A percentile compares a stretch with the other conserved stretches of the same genome.
Conservation (phyloP, 2,797 vertebrate species). For the Hippoglossus hippoglossus region DNA sequence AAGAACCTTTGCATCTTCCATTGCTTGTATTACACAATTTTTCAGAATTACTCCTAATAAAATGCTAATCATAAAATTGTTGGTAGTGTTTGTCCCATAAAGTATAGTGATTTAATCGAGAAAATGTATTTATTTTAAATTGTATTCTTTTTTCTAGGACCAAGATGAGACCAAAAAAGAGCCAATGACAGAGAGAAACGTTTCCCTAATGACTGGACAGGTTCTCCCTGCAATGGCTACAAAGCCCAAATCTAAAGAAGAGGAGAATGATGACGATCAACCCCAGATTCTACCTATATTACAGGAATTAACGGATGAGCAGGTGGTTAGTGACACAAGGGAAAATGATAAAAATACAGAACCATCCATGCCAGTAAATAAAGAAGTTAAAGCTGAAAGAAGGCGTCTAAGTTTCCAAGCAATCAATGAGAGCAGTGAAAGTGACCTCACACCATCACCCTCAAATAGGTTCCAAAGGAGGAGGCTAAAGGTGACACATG, state of each 20-base stretch:
- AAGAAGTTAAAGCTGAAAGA: conserved; percentile 60
- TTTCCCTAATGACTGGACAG: conserved; percentile 17
- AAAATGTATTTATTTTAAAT: conserved; percentile 6
- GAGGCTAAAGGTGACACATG: conserved; percentile 80
- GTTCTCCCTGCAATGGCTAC: conserved; percentile 12
- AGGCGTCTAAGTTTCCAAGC: conserved; percentile 75
- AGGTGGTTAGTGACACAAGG: conserved; percentile 69
- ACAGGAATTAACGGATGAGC: conserved; percentile 77
- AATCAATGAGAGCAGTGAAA: conserved; percentile 91
- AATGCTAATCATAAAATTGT: not conserved
- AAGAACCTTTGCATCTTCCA: too few species aligned
- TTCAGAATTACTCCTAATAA: too few species aligned
- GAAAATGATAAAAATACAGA: conserved; percentile 69
- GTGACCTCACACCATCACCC: conserved; percentile 89
- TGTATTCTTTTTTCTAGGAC: conserved; percentile 51
- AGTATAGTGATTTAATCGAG: not conserved
- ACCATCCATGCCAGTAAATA: conserved; percentile 50
- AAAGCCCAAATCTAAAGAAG: conserved; percentile 36
- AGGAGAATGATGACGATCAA: conserved; percentile 79
- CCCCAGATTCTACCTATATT: conserved; percentile 82
- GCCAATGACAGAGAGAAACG: conserved; percentile 23
- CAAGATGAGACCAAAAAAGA: conserved; percentile 45
- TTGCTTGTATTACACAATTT: too few species aligned
- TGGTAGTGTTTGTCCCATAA: not conserved
- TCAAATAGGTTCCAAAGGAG: conserved; percentile 88